phyloP scores from a whole-genome alignment of 2,113 vertebrate genomes.

The Eubucco bourcierii region DNA sequence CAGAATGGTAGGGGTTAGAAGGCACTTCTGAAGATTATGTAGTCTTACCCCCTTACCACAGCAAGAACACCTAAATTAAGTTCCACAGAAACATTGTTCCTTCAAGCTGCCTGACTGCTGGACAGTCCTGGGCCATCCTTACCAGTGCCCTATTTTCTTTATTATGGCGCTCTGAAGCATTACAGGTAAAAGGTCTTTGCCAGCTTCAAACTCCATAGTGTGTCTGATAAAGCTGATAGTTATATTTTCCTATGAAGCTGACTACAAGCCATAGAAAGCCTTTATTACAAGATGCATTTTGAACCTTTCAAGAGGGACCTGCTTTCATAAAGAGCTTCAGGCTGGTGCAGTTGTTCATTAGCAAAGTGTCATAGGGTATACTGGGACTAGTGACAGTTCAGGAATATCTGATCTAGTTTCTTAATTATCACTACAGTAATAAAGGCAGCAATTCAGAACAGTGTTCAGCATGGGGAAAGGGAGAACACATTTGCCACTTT shows the following conservation, averaged over 20 bases:
- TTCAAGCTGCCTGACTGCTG: slow-evolving; percentile 16
- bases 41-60: too few species aligned
- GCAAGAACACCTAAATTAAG: too few species aligned
- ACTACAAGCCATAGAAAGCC: not conserved
- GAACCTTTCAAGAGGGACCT: not conserved
- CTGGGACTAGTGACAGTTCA: not conserved
- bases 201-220: not conserved
- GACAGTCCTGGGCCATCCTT: not conserved
- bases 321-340: not conserved
- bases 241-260: not conserved
- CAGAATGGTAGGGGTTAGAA: too few species aligned
- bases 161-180: not conserved
- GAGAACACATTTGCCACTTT: not conserved
- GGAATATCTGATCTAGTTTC: not conserved
- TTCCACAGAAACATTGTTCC: not conserved
- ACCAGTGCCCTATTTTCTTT: not conserved
- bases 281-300: not conserved
- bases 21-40: too few species aligned
- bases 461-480: not conserved
- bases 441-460: not conserved
- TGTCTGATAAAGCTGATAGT: not conserved
- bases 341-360: not conserved
- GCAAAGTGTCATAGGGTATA: not conserved
- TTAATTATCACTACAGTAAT: not conserved
- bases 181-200: not conserved